Percentiles rank a stretch among this genome's conserved stretches.
phyloP scores from a whole-genome alignment of 2,888 invertebrate genomes.

The Baccha elongata region DNA sequence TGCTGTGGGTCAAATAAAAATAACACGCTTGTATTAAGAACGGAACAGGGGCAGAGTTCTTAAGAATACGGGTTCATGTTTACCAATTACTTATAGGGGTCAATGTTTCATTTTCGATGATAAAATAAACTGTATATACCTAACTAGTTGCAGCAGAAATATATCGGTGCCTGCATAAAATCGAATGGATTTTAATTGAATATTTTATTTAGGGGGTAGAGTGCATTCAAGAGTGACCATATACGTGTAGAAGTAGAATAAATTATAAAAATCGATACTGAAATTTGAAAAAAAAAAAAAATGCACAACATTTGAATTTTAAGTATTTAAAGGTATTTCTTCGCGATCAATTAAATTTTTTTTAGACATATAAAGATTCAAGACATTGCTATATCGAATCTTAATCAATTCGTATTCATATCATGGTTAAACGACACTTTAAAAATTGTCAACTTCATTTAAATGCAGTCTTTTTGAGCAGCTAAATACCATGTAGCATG shows the following conservation, averaged over 20 bases:
- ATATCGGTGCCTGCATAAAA: constrained; percentile 65
- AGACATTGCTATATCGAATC: not conserved
- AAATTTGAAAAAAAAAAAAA: constrained; percentile 21
- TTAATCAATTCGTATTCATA: constrained; percentile 50
- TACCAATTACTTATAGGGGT: constrained; percentile 53
- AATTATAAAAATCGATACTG: constrained; percentile 5
- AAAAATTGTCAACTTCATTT: too few species aligned
- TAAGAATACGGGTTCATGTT: constrained; percentile 47
- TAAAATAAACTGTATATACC: constrained; percentile 50
- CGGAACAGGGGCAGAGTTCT: constrained; percentile 22
- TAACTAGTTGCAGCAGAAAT: constrained; percentile 40
- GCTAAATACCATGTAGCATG: too few species aligned
- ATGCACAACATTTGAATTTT: too few species aligned
- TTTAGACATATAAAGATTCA: not conserved
- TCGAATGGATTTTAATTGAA: constrained; percentile 41
- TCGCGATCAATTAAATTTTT: not conserved
- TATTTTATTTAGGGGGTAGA: constrained; percentile 38
- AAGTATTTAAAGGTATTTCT: not conserved
- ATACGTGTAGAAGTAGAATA: not conserved
- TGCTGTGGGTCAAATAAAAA: constrained; percentile 21
- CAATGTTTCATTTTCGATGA: constrained; percentile 12
- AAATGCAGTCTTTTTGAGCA: constrained; percentile 22
- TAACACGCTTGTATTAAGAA: constrained; percentile 46
- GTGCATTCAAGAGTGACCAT: not conserved
- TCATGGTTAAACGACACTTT: constrained; percentile 34